Percentiles rank a stretch among this genome's conserved stretches.
phyloP scores from a whole-genome alignment of 2,113 vertebrate genomes.

The Agelaius tricolor region DNA sequence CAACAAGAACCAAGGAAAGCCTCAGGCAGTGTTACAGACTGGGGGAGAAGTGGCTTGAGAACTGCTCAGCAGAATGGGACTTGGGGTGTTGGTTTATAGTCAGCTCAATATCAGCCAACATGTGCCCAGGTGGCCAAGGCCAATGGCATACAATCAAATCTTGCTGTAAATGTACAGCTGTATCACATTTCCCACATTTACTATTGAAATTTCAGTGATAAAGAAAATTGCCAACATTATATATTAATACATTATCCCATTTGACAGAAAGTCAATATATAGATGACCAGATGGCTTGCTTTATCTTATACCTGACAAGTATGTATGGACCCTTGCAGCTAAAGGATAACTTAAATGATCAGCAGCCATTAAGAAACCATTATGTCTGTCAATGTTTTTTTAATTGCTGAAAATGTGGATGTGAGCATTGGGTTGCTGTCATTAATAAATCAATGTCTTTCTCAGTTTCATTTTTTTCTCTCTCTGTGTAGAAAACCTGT shows the following conservation, averaged over 20 bases:
- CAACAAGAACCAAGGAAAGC: too few relatives aligned
- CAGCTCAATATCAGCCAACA: rapidly evolving
- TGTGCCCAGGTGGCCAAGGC: not conserved
- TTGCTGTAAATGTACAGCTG: not conserved
- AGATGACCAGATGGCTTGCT: not conserved
- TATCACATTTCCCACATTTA: not conserved
- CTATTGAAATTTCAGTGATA: not conserved
- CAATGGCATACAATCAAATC: not conserved
- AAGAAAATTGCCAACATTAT: not conserved
- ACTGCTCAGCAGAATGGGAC: too few relatives aligned
- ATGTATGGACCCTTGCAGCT: not conserved
- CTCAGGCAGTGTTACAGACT: rapidly evolving
- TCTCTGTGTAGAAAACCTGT: not conserved
- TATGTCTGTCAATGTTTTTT: not conserved
- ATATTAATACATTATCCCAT: not conserved
- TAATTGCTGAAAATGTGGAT: not conserved
- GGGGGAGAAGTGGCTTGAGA: not conserved
- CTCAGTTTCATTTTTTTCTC: not conserved
- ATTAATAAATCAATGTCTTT: constrained; percentile 44
- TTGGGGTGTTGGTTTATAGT: not conserved
- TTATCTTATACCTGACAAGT: not conserved
- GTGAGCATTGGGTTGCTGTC: not conserved
- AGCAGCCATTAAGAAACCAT: not conserved
- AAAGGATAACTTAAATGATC: not conserved
- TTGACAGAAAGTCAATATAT: not conserved